Evolutionary conservation across 2,797 vertebrate species (phyloP).

Genomic region (Melopsittacus undulatus): DNA sequence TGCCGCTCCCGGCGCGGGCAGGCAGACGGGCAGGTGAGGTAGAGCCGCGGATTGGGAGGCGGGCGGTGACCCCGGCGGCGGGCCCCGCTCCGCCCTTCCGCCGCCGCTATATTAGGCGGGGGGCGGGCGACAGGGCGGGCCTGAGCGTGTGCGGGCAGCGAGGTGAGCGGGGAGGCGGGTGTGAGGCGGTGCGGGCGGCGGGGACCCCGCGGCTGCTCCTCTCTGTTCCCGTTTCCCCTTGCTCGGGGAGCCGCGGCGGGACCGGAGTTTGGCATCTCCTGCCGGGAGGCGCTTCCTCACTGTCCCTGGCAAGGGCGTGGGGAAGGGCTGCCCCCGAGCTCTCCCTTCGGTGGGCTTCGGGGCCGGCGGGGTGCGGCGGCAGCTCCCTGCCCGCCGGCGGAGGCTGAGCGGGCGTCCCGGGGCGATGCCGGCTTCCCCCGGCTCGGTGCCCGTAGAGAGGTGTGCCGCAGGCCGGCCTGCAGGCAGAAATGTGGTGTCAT

Average conservation of each 20-base stretch:
- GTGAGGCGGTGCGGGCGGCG: not conserved
- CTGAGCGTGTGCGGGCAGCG: conserved; percentile 19
- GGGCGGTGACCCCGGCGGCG: not conserved
- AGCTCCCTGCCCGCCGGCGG: not conserved
- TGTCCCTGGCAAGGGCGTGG: not conserved
- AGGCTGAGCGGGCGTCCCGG: not conserved
- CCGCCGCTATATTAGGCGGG: conserved; percentile 18
- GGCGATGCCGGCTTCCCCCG: not conserved
- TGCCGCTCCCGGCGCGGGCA: not conserved
- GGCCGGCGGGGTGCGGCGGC: not conserved
- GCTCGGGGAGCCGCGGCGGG: not conserved
- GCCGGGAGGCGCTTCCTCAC: not conserved
- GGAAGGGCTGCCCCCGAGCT: not conserved
- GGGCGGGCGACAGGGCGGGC: not conserved
- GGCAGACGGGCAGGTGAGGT: not conserved
- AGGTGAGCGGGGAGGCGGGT: conserved; percentile 41
- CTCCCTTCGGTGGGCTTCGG: not conserved
- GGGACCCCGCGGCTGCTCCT: not conserved
- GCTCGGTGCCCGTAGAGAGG: not conserved
- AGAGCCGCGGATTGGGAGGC: not conserved
- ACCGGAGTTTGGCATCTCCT: not conserved
- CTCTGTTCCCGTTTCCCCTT: no score
- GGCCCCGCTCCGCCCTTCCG: not conserved
- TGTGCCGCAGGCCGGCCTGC: not conserved
- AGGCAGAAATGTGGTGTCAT: conserved; percentile 58